phyloP scores from a whole-genome alignment of 2,797 vertebrate genomes.

The Morus bassanus region DNA sequence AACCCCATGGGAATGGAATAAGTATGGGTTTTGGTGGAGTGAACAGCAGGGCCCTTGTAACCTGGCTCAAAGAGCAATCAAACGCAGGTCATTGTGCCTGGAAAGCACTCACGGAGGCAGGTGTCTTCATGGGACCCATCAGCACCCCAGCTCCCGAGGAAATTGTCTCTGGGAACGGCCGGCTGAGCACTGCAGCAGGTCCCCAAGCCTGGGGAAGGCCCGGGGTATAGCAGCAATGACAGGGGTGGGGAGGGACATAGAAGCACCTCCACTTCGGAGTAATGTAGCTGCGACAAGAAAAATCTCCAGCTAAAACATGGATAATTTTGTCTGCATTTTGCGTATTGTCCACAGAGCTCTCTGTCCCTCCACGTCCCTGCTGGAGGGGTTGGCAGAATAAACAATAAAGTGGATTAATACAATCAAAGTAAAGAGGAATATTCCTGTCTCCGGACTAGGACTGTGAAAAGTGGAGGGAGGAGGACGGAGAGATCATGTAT shows the following conservation, averaged over 20 bases:
- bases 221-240: rapidly evolving
- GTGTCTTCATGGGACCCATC: not conserved
- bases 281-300: not conserved
- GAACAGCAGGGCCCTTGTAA: not conserved
- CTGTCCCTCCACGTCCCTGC: not conserved
- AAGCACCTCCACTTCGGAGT: rapidly evolving
- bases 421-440: not conserved
- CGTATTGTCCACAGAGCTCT: not conserved
- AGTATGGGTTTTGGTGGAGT: not conserved
- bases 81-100: not conserved
- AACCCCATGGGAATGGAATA: not conserved
- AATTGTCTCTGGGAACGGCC: not conserved
- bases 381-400: not conserved
- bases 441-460: not conserved
- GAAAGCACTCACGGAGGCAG: not conserved
- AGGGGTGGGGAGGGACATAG: not conserved
- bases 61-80: not conserved
- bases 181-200: not conserved
- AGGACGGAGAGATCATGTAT: not conserved
- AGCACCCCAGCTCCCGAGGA: not conserved
- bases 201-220: not conserved
- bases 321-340: not conserved
- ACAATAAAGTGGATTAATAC: not conserved
- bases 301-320: not conserved
- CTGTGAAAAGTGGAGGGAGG: not conserved